These are phyloP conservation scores for Schmidtea mediterranea DNA, from an alignment of 1,140 invertebrate species.

Conservation along the genomic window DNA sequence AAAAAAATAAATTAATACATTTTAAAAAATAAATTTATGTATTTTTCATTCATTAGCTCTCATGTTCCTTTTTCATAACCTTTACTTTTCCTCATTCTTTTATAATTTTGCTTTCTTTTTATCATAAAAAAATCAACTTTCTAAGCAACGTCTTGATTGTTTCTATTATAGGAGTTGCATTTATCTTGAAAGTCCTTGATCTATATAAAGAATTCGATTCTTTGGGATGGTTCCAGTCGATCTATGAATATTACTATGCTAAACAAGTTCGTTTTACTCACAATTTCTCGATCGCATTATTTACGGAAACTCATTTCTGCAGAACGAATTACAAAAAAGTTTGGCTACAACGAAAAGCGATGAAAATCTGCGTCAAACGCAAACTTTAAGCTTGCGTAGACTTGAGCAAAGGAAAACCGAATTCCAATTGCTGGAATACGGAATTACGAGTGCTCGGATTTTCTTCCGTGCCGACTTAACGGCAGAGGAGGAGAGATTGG, in stretches of 20 bases:
- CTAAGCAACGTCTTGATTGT: no score
- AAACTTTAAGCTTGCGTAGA: background rate
- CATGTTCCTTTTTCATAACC: no score
- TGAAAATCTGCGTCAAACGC: background rate
- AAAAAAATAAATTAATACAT: no score
- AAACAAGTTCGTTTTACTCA: background rate
- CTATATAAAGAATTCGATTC: slow-evolving; percentile 55
- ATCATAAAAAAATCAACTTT: no score
- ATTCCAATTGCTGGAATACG: background rate
- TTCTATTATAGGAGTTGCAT: slow-evolving; percentile 46
- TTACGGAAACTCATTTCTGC: background rate
- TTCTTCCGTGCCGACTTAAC: background rate
- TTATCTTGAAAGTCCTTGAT: slow-evolving; percentile 37
- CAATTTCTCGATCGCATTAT: no score
- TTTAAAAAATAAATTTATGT: no score
- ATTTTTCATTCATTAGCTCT: no score
- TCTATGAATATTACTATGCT: slow-evolving; percentile 20
- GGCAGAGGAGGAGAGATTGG: no score
- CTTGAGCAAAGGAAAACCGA: background rate
- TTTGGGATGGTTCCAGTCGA: slow-evolving; percentile 77
- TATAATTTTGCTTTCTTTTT: no score
- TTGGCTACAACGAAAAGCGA: background rate
- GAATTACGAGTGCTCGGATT: background rate
- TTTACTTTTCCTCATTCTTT: no score
- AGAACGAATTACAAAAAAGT: no score